phyloP scores from a whole-genome alignment of 2,797 vertebrate genomes.

The Parauchenoglanis punctatus region DNA sequence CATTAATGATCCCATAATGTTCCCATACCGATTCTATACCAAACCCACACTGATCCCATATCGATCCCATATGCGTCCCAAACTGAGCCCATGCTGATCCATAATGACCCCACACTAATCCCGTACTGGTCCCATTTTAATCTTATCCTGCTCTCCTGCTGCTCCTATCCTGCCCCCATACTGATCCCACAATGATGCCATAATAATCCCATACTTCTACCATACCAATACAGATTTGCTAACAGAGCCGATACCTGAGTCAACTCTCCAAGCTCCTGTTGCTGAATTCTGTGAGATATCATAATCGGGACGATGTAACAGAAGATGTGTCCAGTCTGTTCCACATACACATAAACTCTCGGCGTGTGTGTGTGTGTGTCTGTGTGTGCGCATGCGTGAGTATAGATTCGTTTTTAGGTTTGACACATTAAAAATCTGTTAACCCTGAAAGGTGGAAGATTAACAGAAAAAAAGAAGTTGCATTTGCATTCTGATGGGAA shows the following conservation, averaged over 20 bases:
- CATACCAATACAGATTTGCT: neutral
- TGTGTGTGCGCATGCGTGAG: neutral
- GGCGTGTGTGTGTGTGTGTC: neutral
- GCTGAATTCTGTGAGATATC: neutral
- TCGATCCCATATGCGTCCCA: accelerated
- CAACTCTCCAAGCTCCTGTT: neutral
- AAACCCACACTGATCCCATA: neutral
- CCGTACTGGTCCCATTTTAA: neutral
- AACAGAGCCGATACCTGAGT: neutral
- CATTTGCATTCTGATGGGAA: neutral
- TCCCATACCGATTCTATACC: neutral
- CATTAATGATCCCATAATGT: no score
- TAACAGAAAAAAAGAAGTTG: neutral
- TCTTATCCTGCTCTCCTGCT: neutral
- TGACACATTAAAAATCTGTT: neutral
- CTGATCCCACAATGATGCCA: neutral
- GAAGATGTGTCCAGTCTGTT: neutral
- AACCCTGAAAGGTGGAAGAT: neutral
- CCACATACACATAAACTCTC: neutral
- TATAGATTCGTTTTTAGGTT: neutral
- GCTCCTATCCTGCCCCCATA: neutral
- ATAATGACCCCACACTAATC: neutral
- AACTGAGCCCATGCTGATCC: neutral
- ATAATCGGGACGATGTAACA: neutral
- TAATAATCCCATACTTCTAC: neutral